phyloP scores from a whole-genome alignment of 2,797 vertebrate genomes.

The Ptychadena robeensis region DNA sequence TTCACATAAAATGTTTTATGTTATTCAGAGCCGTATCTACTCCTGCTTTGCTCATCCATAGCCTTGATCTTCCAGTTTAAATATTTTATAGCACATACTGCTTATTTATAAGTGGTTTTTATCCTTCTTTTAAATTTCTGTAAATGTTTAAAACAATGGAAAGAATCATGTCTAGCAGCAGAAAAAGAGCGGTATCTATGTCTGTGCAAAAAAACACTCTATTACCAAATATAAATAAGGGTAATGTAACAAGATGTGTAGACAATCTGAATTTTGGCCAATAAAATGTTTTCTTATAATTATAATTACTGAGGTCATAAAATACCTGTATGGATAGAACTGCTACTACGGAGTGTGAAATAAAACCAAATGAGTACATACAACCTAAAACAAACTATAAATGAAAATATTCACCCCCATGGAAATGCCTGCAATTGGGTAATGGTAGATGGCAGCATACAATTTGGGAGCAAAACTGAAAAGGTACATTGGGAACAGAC shows the following conservation, averaged over 20 bases:
- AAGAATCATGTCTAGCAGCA: not conserved
- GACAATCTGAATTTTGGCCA: too few species aligned
- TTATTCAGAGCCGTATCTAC: not conserved
- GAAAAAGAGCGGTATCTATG: not conserved
- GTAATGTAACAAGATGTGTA: not conserved
- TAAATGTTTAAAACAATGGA: conserved; percentile 9
- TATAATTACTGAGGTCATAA: too few species aligned
- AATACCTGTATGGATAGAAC: not conserved
- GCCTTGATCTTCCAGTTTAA: not conserved
- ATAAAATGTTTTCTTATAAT: too few species aligned
- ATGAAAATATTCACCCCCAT: too few species aligned
- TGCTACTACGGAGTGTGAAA: too few species aligned
- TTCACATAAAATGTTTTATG: conserved; percentile 25
- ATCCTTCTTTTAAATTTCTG: conserved; percentile 6
- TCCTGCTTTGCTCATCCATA: conserved; percentile 4
- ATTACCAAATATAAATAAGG: not conserved
- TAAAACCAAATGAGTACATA: too few species aligned
- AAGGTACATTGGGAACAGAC: too few species aligned
- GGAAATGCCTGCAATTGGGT: too few species aligned
- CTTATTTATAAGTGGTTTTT: conserved; percentile 2
- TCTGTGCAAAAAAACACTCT: not conserved
- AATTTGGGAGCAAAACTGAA: too few species aligned
- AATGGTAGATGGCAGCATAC: too few species aligned
- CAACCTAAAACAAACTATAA: too few species aligned
- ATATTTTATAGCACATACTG: not conserved